Percentiles rank a stretch among this genome's conserved stretches.
Conservation (phyloP, 2,113 vertebrate species). For the Crotalus horridus region DNA sequence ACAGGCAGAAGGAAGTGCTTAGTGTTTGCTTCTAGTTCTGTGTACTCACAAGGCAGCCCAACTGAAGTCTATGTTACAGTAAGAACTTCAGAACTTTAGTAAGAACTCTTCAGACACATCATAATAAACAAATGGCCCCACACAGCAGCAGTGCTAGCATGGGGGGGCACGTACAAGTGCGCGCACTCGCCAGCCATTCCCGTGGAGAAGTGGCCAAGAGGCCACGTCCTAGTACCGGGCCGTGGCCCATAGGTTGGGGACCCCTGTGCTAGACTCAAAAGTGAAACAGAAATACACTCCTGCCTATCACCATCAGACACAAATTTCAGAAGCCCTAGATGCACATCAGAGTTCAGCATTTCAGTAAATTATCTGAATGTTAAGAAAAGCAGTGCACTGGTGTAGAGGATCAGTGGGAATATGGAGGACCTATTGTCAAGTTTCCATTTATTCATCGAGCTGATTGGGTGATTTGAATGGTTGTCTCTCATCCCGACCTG, state of each 20-base stretch:
- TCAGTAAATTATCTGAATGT: background rate
- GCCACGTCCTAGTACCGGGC: too few relatives aligned
- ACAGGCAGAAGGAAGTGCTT: background rate
- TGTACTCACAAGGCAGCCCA: background rate
- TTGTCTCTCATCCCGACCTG: background rate
- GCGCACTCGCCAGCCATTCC: too few relatives aligned
- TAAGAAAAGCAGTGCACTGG: background rate
- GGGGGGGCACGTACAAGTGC: too few relatives aligned
- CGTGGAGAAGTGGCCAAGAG: too few relatives aligned
- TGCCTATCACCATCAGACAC: background rate
- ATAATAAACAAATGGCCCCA: background rate
- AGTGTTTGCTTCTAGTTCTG: background rate
- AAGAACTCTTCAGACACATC: background rate
- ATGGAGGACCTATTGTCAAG: background rate
- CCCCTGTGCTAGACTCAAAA: background rate
- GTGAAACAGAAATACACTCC: background rate
- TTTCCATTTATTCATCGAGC: background rate
- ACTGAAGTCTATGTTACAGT: conserved; percentile 13
- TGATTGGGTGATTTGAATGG: background rate
- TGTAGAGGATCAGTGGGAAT: background rate
- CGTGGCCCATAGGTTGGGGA: too few relatives aligned
- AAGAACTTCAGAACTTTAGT: background rate
- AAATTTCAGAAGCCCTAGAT: background rate
- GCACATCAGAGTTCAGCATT: background rate
- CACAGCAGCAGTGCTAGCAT: too few relatives aligned